Conservation (phyloP, 2,113 vertebrate species). For the Fregetta grallaria region DNA sequence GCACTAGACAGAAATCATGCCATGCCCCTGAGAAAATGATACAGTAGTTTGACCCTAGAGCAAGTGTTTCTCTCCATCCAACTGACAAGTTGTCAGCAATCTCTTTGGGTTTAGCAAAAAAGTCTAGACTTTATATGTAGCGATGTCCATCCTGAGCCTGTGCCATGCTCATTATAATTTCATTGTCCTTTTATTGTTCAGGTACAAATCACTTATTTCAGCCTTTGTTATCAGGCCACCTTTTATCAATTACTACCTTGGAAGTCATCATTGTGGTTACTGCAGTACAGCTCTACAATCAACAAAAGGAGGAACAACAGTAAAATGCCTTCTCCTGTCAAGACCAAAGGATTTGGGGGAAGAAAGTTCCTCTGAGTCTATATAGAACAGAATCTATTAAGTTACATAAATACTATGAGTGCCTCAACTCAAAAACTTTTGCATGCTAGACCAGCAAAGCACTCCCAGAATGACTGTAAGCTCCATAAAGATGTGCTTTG, state of each 20-base stretch:
- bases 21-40: neutral
- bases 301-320: neutral
- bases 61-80: neutral
- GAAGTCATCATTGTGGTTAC: neutral
- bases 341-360: neutral
- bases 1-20: neutral
- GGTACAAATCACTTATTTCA: neutral
- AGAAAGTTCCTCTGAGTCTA: neutral
- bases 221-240: neutral
- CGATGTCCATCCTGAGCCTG: neutral
- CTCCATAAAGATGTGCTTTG: neutral
- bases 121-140: neutral
- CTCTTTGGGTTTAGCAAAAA: neutral
- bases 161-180: neutral
- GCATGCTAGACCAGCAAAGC: neutral
- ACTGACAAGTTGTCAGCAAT: neutral
- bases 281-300: neutral
- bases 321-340: neutral
- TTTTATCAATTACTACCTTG: neutral
- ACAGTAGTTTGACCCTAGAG: neutral
- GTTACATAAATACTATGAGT: neutral
- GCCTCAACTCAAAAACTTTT: neutral
- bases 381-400: neutral
- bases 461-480: neutral
- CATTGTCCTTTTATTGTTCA: neutral